These are phyloP conservation scores for Sceliomorpha sp. DNA, from an alignment of 2,888 invertebrate species.

Conservation along the genomic window DNA sequence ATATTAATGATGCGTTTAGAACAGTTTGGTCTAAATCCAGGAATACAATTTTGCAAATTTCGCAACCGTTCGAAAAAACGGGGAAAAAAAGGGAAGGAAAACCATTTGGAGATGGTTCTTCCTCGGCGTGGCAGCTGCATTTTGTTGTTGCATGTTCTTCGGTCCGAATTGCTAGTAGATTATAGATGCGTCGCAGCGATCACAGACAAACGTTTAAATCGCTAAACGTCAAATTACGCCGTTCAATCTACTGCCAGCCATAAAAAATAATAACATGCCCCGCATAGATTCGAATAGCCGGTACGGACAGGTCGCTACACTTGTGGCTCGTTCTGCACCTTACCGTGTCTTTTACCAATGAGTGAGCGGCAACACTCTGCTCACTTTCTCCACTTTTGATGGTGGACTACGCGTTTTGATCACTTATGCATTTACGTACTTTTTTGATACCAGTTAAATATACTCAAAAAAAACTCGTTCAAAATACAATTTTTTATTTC, in stretches of 20 bases:
- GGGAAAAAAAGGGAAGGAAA: slow-evolving; percentile 21
- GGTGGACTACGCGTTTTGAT: not conserved
- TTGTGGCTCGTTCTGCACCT: slow-evolving; percentile 4
- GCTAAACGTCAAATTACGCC: slow-evolving; percentile 77
- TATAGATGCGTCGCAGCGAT: slow-evolving; percentile 77
- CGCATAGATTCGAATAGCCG: slow-evolving; percentile 62
- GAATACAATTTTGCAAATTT: slow-evolving; percentile 47
- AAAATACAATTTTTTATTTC: too few relatives aligned
- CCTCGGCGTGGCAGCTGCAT: slow-evolving; percentile 70
- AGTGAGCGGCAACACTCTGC: slow-evolving; percentile 12
- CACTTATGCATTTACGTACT: too few relatives aligned
- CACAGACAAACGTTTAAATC: slow-evolving; percentile 79
- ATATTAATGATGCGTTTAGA: slow-evolving; percentile 18
- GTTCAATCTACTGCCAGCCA: slow-evolving; percentile 58
- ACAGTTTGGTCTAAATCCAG: slow-evolving; percentile 25
- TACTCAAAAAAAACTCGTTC: too few relatives aligned
- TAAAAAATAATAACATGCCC: slow-evolving; percentile 76
- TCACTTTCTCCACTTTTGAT: not conserved
- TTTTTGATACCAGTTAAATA: too few relatives aligned
- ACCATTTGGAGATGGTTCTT: slow-evolving; percentile 37
- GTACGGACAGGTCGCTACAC: slow-evolving; percentile 3
- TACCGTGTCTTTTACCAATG: slow-evolving; percentile 5
- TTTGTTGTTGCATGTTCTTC: slow-evolving; percentile 69
- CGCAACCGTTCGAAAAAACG: slow-evolving; percentile 21
- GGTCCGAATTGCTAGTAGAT: slow-evolving; percentile 66